Evolutionary conservation across 2,888 invertebrate species (phyloP), one percentile per base, ranked within the genome.

Genomic region (Acanthosepion lycidas): DNA sequence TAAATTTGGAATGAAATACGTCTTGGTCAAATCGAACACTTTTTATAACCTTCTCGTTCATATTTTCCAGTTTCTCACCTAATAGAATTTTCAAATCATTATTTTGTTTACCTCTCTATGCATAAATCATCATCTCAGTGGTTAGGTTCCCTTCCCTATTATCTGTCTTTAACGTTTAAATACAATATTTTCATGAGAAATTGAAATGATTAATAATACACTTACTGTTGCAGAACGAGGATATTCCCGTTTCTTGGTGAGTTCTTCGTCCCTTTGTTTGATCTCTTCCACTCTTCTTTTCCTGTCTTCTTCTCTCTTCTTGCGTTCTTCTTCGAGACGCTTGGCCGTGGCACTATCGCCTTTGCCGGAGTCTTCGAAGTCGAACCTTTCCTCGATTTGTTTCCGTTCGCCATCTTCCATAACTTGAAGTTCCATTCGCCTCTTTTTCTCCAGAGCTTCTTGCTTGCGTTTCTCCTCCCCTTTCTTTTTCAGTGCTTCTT

Each of bases 381-480:
- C 92, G 26, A 92, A 92, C 49, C 92, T 92, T 92, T 92, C 92
- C 23, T 92, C 92, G 0, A 92, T 42, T 49, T 92, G 92, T 92
- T 92, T 92, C 4, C n/a, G 48, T 92, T 92, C 92, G 49, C 49
- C 92, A 92, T 92, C 92, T 92, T 92, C 92, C 92, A 92, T 92
- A 8, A 92, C n/a, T 92, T 92, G 92, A 49, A 92, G 92, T 49
- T 92, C 92, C 92, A 92, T 92, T 92, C 92, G 92, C n/a, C 92
- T 49, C 51, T 51, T 92, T 48, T 92, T 92, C 28, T 92, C 92
- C 0, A 92, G 28, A 26, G 92, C 92, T 28, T 92, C 92, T 23
- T 92, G 42, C n/a, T 92, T 92, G 15, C 92, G 92, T 92, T 92
- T 92, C 51, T 92, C 92, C 51, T 92, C 92, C 12, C 49, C 92